phyloP scores from a whole-genome alignment of 2,797 vertebrate species.

The Coracias cyanogaster region DNA sequence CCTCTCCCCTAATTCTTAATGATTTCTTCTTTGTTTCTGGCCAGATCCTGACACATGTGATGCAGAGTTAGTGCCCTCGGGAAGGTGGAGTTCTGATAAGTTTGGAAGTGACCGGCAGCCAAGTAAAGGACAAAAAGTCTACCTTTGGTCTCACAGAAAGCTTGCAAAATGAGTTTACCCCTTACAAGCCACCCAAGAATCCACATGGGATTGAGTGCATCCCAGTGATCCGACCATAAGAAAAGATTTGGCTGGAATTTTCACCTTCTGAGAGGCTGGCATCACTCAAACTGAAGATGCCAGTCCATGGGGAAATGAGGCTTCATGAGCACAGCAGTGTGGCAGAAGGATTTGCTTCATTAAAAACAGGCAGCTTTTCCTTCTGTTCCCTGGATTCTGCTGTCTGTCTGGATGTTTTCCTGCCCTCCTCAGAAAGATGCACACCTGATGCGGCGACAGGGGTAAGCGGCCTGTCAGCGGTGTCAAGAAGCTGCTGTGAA shows the following conservation, averaged over 20 bases:
- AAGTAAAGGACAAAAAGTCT: background rate
- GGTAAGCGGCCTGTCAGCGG: background rate
- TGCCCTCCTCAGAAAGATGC: background rate
- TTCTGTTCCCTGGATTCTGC: background rate
- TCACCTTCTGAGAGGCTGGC: background rate
- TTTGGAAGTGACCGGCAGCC: background rate
- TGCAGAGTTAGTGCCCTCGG: background rate
- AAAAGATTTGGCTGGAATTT: background rate
- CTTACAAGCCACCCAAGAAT: background rate
- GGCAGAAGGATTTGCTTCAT: background rate
- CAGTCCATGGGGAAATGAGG: background rate
- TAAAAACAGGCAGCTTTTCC: background rate
- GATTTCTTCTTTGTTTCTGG: background rate
- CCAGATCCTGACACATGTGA: background rate
- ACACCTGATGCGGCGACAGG: background rate
- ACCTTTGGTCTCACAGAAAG: background rate
- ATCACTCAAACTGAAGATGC: background rate
- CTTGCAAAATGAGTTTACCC: background rate
- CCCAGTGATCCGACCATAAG: background rate
- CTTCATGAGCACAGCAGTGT: background rate
- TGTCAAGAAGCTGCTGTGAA: background rate
- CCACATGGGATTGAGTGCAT: accelerated
- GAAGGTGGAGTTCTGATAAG: background rate
- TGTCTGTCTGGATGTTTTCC: background rate
- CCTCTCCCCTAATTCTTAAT: background rate